Evolutionary conservation across 2,113 vertebrate genomes (phyloP).

Genomic region (Hippocampus abdominalis): DNA sequence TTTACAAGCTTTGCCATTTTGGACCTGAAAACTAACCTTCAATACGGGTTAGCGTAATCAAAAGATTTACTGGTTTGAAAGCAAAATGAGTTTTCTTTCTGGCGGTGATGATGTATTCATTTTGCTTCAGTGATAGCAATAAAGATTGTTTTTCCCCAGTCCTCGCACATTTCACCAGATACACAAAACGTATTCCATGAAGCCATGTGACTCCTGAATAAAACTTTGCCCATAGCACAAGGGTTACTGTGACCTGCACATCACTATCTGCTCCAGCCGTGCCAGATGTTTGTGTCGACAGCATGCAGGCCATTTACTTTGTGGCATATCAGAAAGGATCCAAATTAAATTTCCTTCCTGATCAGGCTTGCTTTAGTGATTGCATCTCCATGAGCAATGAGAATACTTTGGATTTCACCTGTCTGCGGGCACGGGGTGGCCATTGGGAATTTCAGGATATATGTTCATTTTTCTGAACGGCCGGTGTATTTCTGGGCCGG

Average conservation of each 20-base stretch:
- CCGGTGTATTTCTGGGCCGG: too few relatives aligned
- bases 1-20: not conserved
- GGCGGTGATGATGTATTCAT: not conserved
- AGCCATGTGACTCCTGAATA: constrained; percentile 1
- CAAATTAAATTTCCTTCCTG: not conserved
- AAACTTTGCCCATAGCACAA: not conserved
- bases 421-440: not conserved
- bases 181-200: not conserved
- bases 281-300: not conserved
- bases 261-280: not conserved
- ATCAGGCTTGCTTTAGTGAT: not conserved
- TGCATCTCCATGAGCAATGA: not conserved
- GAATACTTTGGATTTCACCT: not conserved
- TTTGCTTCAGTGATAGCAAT: not conserved
- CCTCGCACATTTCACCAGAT: not conserved
- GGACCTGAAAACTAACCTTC: not conserved
- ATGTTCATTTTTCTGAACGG: too few relatives aligned
- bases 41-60: not conserved
- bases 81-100: not conserved
- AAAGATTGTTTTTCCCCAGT: not conserved
- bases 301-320: not conserved
- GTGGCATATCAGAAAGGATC: not conserved
- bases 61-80: not conserved
- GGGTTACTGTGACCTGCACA: constrained; percentile 1
- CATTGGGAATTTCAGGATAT: too few relatives aligned